A percentile compares a stretch with the other conserved stretches of the same genome.
These are phyloP conservation scores for Ceratitis capitata DNA, from an alignment of 1,140 invertebrate genomes.

Conservation along the genomic window DNA sequence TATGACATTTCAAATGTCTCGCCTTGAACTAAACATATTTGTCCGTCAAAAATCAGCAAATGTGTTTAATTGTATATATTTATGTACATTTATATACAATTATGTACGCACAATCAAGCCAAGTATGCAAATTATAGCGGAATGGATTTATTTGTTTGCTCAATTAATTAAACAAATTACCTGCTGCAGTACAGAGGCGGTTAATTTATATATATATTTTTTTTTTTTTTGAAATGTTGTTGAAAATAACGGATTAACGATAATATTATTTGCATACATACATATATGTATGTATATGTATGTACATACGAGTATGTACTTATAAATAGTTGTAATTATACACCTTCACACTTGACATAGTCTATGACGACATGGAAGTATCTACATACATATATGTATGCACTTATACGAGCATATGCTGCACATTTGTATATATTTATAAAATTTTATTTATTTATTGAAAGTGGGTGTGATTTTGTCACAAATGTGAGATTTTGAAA, in stretches of 20 bases:
- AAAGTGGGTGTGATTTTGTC: not conserved
- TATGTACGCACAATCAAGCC: not conserved
- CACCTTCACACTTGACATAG: too few relatives aligned
- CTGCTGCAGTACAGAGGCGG: not conserved
- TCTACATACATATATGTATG: not conserved
- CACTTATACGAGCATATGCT: too few relatives aligned
- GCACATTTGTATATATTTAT: not conserved
- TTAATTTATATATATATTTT: too few relatives aligned
- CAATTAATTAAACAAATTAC: constrained; percentile 13
- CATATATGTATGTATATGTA: not conserved
- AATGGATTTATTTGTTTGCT: not conserved
- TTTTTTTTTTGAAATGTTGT: not conserved
- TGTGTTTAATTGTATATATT: not conserved
- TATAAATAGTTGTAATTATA: too few relatives aligned
- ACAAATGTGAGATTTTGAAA: not conserved
- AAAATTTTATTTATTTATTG: not conserved
- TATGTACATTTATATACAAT: not conserved
- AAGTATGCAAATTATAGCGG: not conserved
- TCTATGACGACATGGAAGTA: not conserved
- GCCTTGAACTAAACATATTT: not conserved
- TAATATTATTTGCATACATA: not conserved
- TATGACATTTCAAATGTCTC: not conserved
- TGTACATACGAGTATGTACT: not conserved
- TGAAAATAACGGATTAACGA: constrained; percentile 7
- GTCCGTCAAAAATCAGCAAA: not conserved